Conservation (phyloP, 2,888 invertebrate genomes). For the Parasteatoda lunata region DNA sequence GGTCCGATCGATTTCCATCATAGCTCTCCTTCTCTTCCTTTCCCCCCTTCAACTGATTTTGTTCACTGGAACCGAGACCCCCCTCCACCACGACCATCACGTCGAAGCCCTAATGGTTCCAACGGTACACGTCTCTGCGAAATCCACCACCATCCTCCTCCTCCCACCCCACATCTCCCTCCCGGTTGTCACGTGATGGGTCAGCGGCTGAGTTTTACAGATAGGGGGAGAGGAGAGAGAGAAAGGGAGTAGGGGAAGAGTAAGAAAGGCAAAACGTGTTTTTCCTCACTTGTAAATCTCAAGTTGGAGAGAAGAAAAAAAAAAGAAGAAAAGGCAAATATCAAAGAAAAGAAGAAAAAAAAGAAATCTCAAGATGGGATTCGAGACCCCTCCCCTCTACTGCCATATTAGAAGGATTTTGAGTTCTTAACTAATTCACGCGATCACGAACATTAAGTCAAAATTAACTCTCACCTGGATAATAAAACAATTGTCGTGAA, state of each 20-base stretch:
- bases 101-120: slow-evolving; percentile 66
- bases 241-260: slow-evolving; percentile 18
- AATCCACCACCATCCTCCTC: slow-evolving; percentile 29
- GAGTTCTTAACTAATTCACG: too few species aligned
- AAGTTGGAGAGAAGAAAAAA: slow-evolving; percentile 7
- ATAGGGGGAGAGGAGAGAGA: slow-evolving; percentile 14
- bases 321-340: not conserved
- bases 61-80: slow-evolving; percentile 27
- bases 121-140: slow-evolving; percentile 65
- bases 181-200: slow-evolving; percentile 59
- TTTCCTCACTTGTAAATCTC: slow-evolving; percentile 27
- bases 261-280: slow-evolving; percentile 65
- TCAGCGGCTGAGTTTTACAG: slow-evolving; percentile 53
- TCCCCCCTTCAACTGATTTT: slow-evolving; percentile 41
- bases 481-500: too few species aligned
- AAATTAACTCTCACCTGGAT: too few species aligned
- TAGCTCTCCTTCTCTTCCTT: slow-evolving; percentile 10
- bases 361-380: not conserved
- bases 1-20: slow-evolving; percentile 62
- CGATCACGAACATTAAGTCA: too few species aligned
- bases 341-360: not conserved
- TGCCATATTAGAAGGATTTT: not conserved
- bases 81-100: slow-evolving; percentile 41
- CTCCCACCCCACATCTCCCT: not conserved
- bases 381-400: not conserved